Percentiles rank a stretch among this genome's conserved stretches.
phyloP scores from a whole-genome alignment of 2,113 vertebrate genomes.

The Ciconia maguari region DNA sequence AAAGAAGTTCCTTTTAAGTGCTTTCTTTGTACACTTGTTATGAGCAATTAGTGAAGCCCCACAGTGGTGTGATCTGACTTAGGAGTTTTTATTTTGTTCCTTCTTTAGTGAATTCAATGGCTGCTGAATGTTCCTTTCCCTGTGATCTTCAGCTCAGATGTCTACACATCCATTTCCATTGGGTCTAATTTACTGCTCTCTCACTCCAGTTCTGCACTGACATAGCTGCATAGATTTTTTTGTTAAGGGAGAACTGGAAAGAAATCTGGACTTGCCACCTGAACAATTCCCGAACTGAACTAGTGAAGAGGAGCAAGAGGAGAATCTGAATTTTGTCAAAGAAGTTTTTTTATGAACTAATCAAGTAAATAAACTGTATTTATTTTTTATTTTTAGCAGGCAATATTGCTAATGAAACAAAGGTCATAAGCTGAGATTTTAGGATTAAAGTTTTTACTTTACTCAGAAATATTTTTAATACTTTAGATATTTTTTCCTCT shows the following conservation, averaged over 20 bases:
- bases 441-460: not conserved
- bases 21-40: conserved; percentile 35
- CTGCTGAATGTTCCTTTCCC: not conserved
- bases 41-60: conserved; percentile 45
- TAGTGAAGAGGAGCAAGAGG: not conserved
- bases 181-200: conserved; percentile 12
- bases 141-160: conserved; percentile 29
- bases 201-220: not conserved
- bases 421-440: not conserved
- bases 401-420: not conserved
- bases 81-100: not conserved
- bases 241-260: not conserved
- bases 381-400: not conserved
- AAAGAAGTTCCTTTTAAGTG: conserved; percentile 32
- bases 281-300: not conserved
- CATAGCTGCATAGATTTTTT: not conserved
- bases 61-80: conserved; percentile 20
- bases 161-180: conserved; percentile 4
- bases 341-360: not conserved
- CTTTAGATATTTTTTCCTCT: not conserved
- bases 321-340: not conserved
- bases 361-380: not conserved
- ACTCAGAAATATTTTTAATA: not conserved
- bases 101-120: conserved; percentile 17
- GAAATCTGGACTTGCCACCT: not conserved